Percentiles rank a stretch among this genome's conserved stretches.
Evolutionary conservation across 2,113 vertebrate species (phyloP).

Genomic region (Emydocephalus ijimae): DNA sequence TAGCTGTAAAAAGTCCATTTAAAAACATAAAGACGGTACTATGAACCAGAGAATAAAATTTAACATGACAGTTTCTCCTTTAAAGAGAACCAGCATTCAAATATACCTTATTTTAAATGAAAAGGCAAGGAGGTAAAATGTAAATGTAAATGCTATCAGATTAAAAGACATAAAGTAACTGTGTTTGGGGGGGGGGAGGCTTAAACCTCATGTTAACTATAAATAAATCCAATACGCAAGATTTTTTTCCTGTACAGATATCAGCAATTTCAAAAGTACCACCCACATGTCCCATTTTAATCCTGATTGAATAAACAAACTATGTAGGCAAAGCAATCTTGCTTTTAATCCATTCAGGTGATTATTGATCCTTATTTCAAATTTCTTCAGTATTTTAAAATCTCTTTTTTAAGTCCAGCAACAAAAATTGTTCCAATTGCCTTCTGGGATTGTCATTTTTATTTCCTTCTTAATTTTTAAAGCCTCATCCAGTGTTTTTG

Average conservation of each 20-base stretch:
- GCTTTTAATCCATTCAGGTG: background rate
- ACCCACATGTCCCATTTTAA: background rate
- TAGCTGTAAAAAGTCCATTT: background rate
- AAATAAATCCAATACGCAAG: background rate
- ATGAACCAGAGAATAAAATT: background rate
- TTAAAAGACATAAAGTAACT: background rate
- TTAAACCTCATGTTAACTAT: background rate
- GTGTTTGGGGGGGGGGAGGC: background rate
- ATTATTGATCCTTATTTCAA: background rate
- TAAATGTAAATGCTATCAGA: background rate
- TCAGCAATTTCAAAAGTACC: background rate
- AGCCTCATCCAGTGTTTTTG: background rate
- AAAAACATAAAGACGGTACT: background rate
- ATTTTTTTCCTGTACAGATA: background rate
- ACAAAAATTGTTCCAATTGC: background rate
- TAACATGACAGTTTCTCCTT: background rate
- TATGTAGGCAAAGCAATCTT: background rate
- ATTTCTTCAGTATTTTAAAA: background rate
- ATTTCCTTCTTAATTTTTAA: background rate
- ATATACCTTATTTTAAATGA: background rate
- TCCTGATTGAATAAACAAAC: background rate
- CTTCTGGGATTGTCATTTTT: background rate
- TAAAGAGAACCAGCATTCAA: background rate
- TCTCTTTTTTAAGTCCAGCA: background rate
- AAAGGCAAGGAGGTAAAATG: background rate